A percentile compares a stretch with the other conserved stretches of the same genome.
Evolutionary conservation across 2,888 invertebrate species (phyloP).

Genomic region (Pachydiplax longipennis): DNA sequence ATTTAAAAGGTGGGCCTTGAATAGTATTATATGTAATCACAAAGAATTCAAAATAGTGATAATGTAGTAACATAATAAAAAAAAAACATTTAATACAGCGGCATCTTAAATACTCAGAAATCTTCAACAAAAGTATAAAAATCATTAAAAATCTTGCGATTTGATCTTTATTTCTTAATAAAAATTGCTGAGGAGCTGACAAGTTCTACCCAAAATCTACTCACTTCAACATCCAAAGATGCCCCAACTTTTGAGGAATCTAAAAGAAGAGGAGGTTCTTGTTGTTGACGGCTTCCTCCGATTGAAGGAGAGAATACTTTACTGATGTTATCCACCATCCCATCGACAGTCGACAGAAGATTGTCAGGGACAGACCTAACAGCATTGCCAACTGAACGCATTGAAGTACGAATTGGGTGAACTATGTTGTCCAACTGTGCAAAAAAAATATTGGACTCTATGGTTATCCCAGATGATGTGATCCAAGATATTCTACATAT

Average conservation of each 20-base stretch:
- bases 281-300: constrained; percentile 13
- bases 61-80: too few relatives aligned
- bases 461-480: constrained; percentile 59
- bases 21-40: too few relatives aligned
- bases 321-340: constrained; percentile 81
- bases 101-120: too few relatives aligned
- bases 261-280: constrained; percentile 52
- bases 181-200: neutral
- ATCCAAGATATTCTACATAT: neutral
- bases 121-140: neutral
- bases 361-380: constrained; percentile 90
- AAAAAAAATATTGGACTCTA: constrained; percentile 55
- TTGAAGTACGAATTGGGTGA: constrained; percentile 78
- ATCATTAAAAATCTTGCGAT: neutral
- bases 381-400: constrained; percentile 75
- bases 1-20: too few relatives aligned
- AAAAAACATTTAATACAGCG: too few relatives aligned
- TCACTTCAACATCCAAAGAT: constrained; percentile 66
- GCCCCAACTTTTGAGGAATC: constrained; percentile 64
- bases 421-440: constrained; percentile 75
- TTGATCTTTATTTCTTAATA: too few relatives aligned
- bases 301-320: constrained; percentile 69
- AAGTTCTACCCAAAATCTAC: constrained; percentile 4
- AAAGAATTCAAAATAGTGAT: too few relatives aligned
- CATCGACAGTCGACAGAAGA: constrained; percentile 83